These are phyloP conservation scores for Onychomys torridus DNA, from an alignment of 2,797 vertebrate genomes.

Conservation along the genomic window DNA sequence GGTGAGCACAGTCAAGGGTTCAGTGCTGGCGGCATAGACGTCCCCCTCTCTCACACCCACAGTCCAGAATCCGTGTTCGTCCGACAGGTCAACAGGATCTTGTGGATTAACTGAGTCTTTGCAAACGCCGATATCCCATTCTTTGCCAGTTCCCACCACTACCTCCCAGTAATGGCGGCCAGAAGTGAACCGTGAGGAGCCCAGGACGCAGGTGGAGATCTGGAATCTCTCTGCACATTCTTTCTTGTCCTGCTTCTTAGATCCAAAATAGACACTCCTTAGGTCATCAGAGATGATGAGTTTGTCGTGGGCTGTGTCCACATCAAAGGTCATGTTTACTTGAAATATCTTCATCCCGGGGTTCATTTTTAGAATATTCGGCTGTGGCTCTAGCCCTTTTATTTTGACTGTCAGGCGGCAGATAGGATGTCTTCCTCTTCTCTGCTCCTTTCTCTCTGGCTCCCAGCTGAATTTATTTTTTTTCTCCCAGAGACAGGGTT, in stretches of 20 bases:
- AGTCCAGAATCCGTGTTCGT: neutral
- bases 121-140: neutral
- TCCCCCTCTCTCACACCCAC: neutral
- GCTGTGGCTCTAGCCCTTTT: too few species aligned
- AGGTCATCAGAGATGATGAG: constrained; percentile 32
- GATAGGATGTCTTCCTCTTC: too few species aligned
- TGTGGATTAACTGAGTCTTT: accelerated
- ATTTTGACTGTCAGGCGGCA: too few species aligned
- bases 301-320: neutral
- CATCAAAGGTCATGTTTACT: constrained; percentile 35
- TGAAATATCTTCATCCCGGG: too few species aligned
- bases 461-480: too few species aligned
- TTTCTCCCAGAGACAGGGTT: too few species aligned
- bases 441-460: too few species aligned
- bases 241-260: accelerated
- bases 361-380: too few species aligned
- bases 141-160: neutral
- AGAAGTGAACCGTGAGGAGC: neutral
- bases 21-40: neutral
- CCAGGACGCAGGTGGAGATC: accelerated
- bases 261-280: neutral
- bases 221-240: neutral
- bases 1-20: accelerated
- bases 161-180: constrained; percentile 21
- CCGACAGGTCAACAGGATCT: accelerated